Evolutionary conservation across 2,797 vertebrate genomes (phyloP), one percentile per base, ranked within the genome.

Genomic region (Tachyglossus aculeatus): DNA sequence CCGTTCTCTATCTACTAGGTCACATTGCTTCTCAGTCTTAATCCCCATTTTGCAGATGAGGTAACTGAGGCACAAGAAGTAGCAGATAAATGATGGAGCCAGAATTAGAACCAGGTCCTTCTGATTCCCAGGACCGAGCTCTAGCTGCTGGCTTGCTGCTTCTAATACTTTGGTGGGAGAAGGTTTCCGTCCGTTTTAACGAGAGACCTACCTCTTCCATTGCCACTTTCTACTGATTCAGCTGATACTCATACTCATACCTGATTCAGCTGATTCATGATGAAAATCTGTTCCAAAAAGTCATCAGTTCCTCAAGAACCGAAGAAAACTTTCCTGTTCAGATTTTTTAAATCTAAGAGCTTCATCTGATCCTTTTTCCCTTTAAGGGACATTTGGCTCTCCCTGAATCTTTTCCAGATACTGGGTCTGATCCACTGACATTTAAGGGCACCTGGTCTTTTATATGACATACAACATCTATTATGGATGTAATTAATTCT

Each of bases 151-250:
- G 67, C 29, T 76, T 69, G 24, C 72, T 62, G 70, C 77, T 18
- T 83, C 82, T 60, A 57, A 24, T 43, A 43, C 43, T 61, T 86
- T 89, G 62, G 89, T 88, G 13, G 92, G 90, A 57, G 84, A 75
- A 52, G 89, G 84, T 6, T 91, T 91, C 88, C 94, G 14, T 79
- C 86, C 62, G 90, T 75, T 74, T 90, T 91, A 1, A 90, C 81
- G 25, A 72, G 76, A 60, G 90, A 71, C 27, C 68, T 39, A 4
- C 5, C 74, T 77, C 79, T 74, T 22, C 57, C 63, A 58, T 24
- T 29, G 14, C 1, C 29, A 11, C 9, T 14, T 56, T 64, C 56
- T 56, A 27, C 18, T 47, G 53, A n/a, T n/a, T n/a, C n/a, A 54
- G 6, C 37, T 57, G 81, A 72, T 45, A 78, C n/a, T n/a, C n/a